Evolutionary conservation across 2,888 invertebrate genomes (phyloP).

Genomic region (Rutpela maculata): DNA sequence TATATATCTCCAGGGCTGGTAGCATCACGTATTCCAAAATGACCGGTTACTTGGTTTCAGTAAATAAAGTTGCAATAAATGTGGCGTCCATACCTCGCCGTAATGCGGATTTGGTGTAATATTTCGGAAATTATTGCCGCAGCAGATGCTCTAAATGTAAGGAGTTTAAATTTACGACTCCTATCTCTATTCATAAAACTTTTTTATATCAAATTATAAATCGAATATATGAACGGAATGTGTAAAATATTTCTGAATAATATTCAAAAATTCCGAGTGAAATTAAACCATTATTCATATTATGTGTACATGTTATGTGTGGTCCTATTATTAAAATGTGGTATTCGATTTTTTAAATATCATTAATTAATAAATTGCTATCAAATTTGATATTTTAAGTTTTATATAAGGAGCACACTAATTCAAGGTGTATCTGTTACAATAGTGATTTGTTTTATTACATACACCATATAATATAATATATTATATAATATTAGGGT

Average conservation of each 20-base stretch:
- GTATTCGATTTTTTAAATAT: too few species aligned
- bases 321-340: too few species aligned
- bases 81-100: conserved; percentile 22
- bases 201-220: conserved; percentile 32
- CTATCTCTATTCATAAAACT: conserved; percentile 39
- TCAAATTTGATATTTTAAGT: too few species aligned
- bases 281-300: too few species aligned
- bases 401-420: too few species aligned
- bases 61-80: conserved; percentile 35
- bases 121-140: conserved; percentile 35
- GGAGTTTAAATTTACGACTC: conserved; percentile 39
- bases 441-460: too few species aligned
- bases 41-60: conserved; percentile 11
- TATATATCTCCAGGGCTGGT: neutral
- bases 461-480: too few species aligned
- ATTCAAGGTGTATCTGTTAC: too few species aligned
- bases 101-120: conserved; percentile 37
- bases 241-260: neutral
- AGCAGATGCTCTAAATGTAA: conserved; percentile 42
- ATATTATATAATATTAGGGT: too few species aligned
- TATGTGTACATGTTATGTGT: too few species aligned
- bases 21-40: conserved; percentile 24
- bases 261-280: neutral
- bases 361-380: too few species aligned
- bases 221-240: neutral